phyloP scores from a whole-genome alignment of 2,888 invertebrate genomes.

The Dendrolimus houi region DNA sequence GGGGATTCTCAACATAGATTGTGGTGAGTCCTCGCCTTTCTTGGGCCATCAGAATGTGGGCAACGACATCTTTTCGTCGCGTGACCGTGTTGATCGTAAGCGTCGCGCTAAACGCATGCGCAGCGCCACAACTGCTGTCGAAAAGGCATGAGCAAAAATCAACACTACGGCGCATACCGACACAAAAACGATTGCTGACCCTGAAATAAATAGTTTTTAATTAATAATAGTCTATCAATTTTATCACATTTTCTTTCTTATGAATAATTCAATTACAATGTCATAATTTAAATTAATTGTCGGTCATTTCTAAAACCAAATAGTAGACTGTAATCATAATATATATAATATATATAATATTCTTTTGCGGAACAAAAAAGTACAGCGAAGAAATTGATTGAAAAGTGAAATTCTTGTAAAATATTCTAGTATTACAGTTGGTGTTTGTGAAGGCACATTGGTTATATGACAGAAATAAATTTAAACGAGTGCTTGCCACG shows the following conservation, averaged over 20 bases:
- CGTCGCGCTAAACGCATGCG: slow-evolving; percentile 1
- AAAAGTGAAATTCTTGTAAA: too few relatives aligned
- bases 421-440: too few relatives aligned
- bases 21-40: not conserved
- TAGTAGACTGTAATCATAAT: too few relatives aligned
- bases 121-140: not conserved
- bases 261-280: too few relatives aligned
- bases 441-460: too few relatives aligned
- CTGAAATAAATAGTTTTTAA: slow-evolving; percentile 22
- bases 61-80: slow-evolving; percentile 5
- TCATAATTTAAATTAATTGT: too few relatives aligned
- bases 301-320: too few relatives aligned
- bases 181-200: slow-evolving; percentile 58
- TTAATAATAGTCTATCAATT: not conserved
- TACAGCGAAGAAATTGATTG: too few relatives aligned
- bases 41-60: not conserved
- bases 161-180: slow-evolving; percentile 58
- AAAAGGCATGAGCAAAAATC: slow-evolving; percentile 38
- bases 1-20: not conserved
- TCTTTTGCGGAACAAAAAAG: too few relatives aligned
- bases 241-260: not conserved
- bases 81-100: slow-evolving; percentile 16
- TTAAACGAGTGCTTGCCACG: too few relatives aligned
- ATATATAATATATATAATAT: too few relatives aligned
- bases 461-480: too few relatives aligned